phyloP scores from a whole-genome alignment of 2,113 vertebrate species.

The Tragelaphus strepsiceros region DNA sequence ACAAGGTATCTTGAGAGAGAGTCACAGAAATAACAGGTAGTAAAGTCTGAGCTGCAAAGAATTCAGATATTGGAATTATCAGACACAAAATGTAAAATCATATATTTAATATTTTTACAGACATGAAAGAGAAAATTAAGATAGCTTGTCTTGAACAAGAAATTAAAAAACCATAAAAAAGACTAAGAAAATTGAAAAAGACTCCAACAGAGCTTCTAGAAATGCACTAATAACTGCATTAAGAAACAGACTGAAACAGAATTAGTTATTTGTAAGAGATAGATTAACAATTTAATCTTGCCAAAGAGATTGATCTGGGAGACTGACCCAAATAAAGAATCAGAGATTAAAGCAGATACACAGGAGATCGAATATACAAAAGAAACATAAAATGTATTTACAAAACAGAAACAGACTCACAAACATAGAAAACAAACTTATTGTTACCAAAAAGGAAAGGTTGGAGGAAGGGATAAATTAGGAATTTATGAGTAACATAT shows the following conservation, averaged over 20 bases:
- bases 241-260: background rate
- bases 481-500: background rate
- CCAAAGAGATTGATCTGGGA: background rate
- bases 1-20: background rate
- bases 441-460: background rate
- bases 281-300: background rate
- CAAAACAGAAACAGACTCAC: background rate
- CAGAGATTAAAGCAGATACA: background rate
- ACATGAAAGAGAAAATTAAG: background rate
- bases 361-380: background rate
- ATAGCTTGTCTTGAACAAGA: background rate
- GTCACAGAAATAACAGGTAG: background rate
- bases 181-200: background rate
- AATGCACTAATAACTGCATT: background rate
- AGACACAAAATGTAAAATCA: background rate
- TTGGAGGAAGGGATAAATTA: background rate
- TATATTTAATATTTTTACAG: background rate
- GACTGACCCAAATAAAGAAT: background rate
- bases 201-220: background rate
- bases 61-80: background rate
- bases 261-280: background rate
- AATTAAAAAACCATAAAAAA: background rate
- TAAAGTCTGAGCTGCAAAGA: background rate
- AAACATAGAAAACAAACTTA: background rate
- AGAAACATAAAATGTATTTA: background rate